phyloP scores from a whole-genome alignment of 1,140 invertebrate species.

The Zaprionus nigranus region DNA sequence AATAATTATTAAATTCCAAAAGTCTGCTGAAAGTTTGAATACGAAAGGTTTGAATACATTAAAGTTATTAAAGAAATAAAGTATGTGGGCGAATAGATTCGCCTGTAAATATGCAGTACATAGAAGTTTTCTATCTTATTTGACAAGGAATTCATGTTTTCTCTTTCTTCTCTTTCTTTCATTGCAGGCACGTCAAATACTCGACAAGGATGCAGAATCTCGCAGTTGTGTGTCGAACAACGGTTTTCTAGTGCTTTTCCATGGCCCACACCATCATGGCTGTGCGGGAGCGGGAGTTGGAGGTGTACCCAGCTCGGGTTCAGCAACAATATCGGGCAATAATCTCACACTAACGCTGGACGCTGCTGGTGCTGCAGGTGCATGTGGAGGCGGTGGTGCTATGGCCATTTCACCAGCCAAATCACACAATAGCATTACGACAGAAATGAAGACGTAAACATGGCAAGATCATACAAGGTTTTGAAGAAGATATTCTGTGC shows the following conservation, averaged over 20 bases:
- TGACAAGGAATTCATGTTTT: neutral
- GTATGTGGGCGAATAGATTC: too few relatives aligned
- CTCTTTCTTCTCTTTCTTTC: neutral
- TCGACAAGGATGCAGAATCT: conserved; percentile 82
- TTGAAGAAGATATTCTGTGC: neutral
- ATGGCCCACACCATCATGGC: conserved; percentile 64
- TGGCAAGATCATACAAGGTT: conserved; percentile 19
- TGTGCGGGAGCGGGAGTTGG: conserved; percentile 17
- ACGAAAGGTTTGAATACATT: too few relatives aligned
- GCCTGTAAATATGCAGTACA: too few relatives aligned
- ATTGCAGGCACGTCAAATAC: conserved; percentile 74
- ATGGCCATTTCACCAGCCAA: conserved; percentile 73
- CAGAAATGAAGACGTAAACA: conserved; percentile 75
- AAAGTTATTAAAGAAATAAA: too few relatives aligned
- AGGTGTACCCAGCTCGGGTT: conserved; percentile 4
- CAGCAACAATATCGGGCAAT: conserved; percentile 52
- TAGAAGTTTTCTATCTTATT: too few relatives aligned
- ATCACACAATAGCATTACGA: conserved; percentile 74
- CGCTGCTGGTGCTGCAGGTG: conserved; percentile 37
- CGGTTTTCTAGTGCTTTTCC: conserved; percentile 80
- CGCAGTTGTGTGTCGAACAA: conserved; percentile 75
- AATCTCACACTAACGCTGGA: conserved; percentile 73
- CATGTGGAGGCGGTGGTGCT: conserved; percentile 7
- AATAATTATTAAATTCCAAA: too few relatives aligned
- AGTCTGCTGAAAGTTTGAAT: too few relatives aligned